Percentiles rank a stretch among this genome's conserved stretches.
Evolutionary conservation across 2,797 vertebrate species (phyloP).

Genomic region (Linurgus olivaceus): DNA sequence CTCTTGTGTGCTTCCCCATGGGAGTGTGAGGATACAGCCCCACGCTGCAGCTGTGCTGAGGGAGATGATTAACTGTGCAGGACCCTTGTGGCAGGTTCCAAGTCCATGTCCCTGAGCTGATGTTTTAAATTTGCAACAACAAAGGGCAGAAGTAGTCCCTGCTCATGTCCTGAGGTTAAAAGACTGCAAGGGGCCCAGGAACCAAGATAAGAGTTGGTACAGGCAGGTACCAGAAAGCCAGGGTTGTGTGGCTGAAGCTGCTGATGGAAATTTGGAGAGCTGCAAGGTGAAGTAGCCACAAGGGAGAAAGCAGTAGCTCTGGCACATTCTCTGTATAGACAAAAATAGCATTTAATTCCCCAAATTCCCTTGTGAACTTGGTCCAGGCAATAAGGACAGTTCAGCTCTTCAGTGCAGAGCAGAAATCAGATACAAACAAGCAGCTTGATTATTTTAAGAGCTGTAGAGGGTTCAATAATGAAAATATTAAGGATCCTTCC

Average conservation of each 20-base stretch:
- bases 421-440: not conserved
- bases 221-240: not conserved
- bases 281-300: not conserved
- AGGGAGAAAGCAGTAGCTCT: not conserved
- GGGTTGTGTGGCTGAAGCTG: not conserved
- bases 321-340: not conserved
- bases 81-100: not conserved
- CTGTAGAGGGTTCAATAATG: not conserved
- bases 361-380: not conserved
- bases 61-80: not conserved
- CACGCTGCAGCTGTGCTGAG: not conserved
- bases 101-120: rapidly evolving
- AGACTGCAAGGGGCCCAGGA: not conserved
- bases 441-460: not conserved
- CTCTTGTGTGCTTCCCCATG: not conserved
- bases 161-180: not conserved
- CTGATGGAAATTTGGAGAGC: not conserved
- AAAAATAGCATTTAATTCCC: not conserved
- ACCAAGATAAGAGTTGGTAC: not conserved
- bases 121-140: not conserved
- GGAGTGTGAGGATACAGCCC: not conserved
- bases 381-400: not conserved
- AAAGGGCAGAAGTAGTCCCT: not conserved
- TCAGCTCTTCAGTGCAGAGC: not conserved
- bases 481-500: not conserved